A percentile compares a stretch with the other conserved stretches of the same genome.
Evolutionary conservation across 2,113 vertebrate genomes (phyloP).

Genomic region (Epinephelus fuscoguttatus): DNA sequence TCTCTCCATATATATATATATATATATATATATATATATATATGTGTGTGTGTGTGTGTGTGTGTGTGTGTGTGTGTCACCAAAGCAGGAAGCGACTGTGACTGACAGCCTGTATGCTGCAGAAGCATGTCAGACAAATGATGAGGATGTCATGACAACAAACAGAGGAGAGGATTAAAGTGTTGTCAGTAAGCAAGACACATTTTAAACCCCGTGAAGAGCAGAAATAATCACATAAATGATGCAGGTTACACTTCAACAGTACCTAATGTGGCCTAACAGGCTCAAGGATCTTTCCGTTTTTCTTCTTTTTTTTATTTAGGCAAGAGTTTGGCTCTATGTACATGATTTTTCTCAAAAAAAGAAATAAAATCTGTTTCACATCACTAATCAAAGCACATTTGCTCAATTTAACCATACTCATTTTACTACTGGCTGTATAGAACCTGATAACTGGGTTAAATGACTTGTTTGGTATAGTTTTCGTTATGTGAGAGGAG

Average conservation of each 20-base stretch:
- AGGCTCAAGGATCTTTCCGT: slow-evolving; percentile 26
- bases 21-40: no score
- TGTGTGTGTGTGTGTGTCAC: not conserved
- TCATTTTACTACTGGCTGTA: not conserved
- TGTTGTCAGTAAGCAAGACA: slow-evolving; percentile 67
- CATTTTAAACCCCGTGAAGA: slow-evolving; percentile 54
- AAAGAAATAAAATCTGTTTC: not conserved
- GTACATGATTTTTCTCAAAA: not conserved
- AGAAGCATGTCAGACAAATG: slow-evolving; percentile 57
- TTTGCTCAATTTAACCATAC: not conserved
- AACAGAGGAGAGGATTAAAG: slow-evolving; percentile 71
- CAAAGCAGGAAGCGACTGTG: slow-evolving; percentile 18
- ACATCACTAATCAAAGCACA: slow-evolving; percentile 12
- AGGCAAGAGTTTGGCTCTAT: slow-evolving; percentile 28
- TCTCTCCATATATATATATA: not conserved
- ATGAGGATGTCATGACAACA: slow-evolving; percentile 65
- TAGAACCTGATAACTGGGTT: slow-evolving; percentile 8
- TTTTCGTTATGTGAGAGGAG: not conserved
- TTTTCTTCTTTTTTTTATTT: slow-evolving; percentile 15
- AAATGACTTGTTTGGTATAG: not conserved
- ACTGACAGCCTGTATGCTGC: slow-evolving; percentile 44
- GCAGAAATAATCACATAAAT: slow-evolving; percentile 70
- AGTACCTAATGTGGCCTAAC: slow-evolving; percentile 38
- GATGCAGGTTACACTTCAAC: slow-evolving; percentile 63
- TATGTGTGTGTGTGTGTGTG: no score